Percentiles rank a stretch among this genome's conserved stretches.
phyloP scores from a whole-genome alignment of 2,113 vertebrate genomes.

The Panthera leo region DNA sequence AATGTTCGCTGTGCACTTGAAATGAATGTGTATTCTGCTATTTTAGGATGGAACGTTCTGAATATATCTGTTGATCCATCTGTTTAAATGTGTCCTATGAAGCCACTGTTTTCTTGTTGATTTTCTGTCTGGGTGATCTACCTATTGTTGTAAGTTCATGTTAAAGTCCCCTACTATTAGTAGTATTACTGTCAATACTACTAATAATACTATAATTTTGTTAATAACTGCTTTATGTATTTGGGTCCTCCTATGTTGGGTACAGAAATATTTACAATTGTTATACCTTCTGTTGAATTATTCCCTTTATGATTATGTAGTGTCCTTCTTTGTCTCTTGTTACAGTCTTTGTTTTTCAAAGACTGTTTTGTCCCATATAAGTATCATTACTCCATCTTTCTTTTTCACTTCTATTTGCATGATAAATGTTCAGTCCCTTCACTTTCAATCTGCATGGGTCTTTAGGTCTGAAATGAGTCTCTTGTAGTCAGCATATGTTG shows the following conservation, averaged over 20 bases:
- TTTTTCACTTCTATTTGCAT: background rate
- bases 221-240: background rate
- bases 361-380: background rate
- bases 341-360: background rate
- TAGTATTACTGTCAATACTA: background rate
- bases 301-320: background rate
- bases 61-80: background rate
- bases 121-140: background rate
- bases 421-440: background rate
- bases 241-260: background rate
- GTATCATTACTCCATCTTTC: background rate
- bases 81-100: background rate
- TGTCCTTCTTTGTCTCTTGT: background rate
- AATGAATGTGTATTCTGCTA: background rate
- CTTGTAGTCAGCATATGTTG: background rate
- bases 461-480: background rate
- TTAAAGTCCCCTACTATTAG: background rate
- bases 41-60: background rate
- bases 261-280: background rate
- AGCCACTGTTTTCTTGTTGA: background rate
- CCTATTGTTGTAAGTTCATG: background rate
- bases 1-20: background rate
- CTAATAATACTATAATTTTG: background rate
- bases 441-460: background rate
- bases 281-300: background rate